Evolutionary conservation across 2,797 vertebrate genomes (phyloP).

Genomic region (Pangasius djambal): DNA sequence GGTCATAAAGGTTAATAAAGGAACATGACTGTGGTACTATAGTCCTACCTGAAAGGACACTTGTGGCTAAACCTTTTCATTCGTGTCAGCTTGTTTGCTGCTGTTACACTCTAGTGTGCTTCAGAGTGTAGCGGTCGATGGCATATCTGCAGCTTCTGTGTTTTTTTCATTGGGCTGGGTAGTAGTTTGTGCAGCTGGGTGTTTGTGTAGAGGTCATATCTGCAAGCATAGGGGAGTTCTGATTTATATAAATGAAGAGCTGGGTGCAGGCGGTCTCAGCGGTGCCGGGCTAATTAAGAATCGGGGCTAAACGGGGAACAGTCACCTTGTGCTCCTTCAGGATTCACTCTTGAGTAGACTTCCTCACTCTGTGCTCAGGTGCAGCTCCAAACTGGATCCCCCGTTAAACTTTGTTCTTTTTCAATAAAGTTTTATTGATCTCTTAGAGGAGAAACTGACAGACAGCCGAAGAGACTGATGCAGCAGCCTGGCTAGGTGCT

Average conservation of each 20-base stretch:
- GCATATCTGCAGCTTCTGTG: conserved; percentile 7
- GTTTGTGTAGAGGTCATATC: conserved; percentile 58
- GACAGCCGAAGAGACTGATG: conserved; percentile 35
- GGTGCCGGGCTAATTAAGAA: conserved; percentile 61
- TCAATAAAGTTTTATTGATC: conserved; percentile 45
- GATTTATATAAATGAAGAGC: conserved; percentile 60
- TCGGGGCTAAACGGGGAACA: conserved; percentile 62
- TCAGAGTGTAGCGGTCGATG: conserved; percentile 1
- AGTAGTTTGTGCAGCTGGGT: conserved; percentile 41
- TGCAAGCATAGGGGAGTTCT: conserved; percentile 47
- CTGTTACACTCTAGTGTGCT: conserved; percentile 6
- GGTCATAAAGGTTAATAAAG: too few species aligned
- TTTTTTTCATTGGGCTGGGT: conserved; percentile 16
- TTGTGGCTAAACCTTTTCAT: conserved; percentile 16
- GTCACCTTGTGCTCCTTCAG: conserved; percentile 62
- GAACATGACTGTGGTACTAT: background rate
- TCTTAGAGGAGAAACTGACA: conserved; percentile 28
- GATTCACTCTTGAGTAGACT: conserved; percentile 44
- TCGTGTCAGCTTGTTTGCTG: background rate
- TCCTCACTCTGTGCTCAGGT: conserved; percentile 38
- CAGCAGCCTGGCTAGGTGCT: conserved; percentile 11
- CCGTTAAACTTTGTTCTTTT: conserved; percentile 41
- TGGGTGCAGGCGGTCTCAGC: conserved; percentile 54
- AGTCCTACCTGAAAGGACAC: background rate
- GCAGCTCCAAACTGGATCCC: conserved; percentile 23